Base-by-base conservation (phyloP, 2,888 invertebrate species). In the Platycheirus albimanus region DNA sequence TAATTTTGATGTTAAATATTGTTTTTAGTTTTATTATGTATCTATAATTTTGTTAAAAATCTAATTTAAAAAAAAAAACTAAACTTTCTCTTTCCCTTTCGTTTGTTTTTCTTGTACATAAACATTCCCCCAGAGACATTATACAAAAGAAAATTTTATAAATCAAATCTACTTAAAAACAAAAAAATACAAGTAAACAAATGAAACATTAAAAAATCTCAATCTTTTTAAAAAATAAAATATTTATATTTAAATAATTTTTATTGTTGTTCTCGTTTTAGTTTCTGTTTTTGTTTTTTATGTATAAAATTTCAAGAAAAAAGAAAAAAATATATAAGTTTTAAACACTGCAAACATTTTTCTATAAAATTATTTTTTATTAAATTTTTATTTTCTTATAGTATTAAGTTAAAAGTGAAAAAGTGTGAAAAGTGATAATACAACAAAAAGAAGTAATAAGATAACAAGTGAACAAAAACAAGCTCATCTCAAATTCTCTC, bases 121-220 rank as follows among this genome's bases (percentile, higher is more conserved):
- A n/a, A 80, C 79, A 84, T 79, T 80, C 70, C 67, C 79, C 52
- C 70, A 75, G 58, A 71, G 77, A 75, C 71, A 63, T 61, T 43
- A 41, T 28, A 67, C 45, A 79, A 69, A 51, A 70, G 67, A 79
- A 78, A 58, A 49, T 69, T 52, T 58, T 69, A 85, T 61, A 71
- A 28, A 77, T 43, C 36, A 75, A 52, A 81, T 67, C 45, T 13
- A 75, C 30, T 41, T 75, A 78, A 69, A 83, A 69, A 83, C 83
- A 83, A 71, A 85, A 70, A 71, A 80, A 85, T 84, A 87, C 86
- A 86, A 86, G 87, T 86, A 87, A 86, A 86, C 87, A 87, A 87
- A 87, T 87, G 86, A 84, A 86, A 86, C 85, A 85, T 76, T 13
- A 75, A 69, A 70, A 71, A 56, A 52, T 81, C 10, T 64, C 45